Percentiles rank a stretch among this genome's conserved stretches.
These are phyloP conservation scores for Cyrtonyx montezumae DNA, from an alignment of 2,113 vertebrate genomes.

Conservation along the genomic window DNA sequence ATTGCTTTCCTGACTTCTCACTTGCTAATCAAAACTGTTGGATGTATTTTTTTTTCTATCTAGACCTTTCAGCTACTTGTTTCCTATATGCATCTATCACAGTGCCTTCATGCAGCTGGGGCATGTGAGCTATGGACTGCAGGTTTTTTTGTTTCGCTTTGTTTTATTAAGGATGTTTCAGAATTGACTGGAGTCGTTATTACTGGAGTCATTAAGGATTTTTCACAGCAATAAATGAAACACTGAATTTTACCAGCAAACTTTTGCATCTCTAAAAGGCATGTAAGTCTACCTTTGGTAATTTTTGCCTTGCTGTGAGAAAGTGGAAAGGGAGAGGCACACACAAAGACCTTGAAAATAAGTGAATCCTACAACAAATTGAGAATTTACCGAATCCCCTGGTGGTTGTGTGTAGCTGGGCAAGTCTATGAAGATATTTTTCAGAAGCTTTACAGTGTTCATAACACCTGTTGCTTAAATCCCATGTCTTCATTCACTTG, in stretches of 20 bases:
- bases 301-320: background rate
- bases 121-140: background rate
- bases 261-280: background rate
- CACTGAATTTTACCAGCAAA: background rate
- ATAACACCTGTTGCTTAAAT: conserved; percentile 3
- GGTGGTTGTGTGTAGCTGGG: background rate
- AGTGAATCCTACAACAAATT: background rate
- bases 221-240: background rate
- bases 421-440: background rate
- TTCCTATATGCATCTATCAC: background rate
- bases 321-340: background rate
- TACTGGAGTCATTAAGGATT: background rate
- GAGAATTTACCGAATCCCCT: background rate
- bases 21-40: background rate
- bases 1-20: background rate
- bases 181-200: conserved; percentile 7
- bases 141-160: background rate
- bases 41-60: background rate
- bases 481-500: background rate
- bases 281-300: background rate
- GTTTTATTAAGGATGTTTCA: background rate
- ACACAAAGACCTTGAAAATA: background rate
- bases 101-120: background rate
- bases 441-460: background rate
- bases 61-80: background rate